Base-by-base conservation (phyloP, 2,113 vertebrate genomes). In the Acanthisitta chloris region DNA sequence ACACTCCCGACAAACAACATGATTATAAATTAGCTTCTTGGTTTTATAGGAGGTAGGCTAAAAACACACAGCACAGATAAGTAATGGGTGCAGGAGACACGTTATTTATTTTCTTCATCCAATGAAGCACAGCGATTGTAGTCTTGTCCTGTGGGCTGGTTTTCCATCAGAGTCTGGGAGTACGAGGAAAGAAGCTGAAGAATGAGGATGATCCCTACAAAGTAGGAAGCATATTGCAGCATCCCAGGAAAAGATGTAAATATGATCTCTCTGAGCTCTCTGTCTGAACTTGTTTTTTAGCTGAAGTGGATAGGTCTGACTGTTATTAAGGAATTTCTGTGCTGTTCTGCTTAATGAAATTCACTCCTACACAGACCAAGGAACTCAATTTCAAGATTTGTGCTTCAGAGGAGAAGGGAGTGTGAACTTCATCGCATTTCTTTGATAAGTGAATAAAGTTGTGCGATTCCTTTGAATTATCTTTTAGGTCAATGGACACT, bases 21-120 rank as follows among this genome's bases (percentile, higher is more conserved):
- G 74, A 91, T 97, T 97, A 96, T 96, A 97, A 96, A 97, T 97
- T 95, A 96, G 81, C 88, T 94, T 2, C 45, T 76, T 70, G 79
- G 92, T 96, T 95, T 86, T 93, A 77, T 91, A 88, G 59, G 66
- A 93, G 59, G 66, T 80, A 95, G 77, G 62, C 51, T 96, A 84
- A 94, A 94, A 95, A 93, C 78, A 87, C 90, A 64, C 71, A 94
- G 94, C 51, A 45, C 83, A 52, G 74, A 95, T 95, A 97, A 97
- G 84, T 95, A 95, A 96, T 92, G 94, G 90, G 65, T 90, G 73
- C 52, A 54, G 62, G 61, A 94, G 83, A 95, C 73, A 66, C 9
- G 9, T 94, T 97, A 94, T 96, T 97, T 97, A 88, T 97, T 96
- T 86, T 42, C 72, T 64, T 28, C 55, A 90, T 28, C 71, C 90